phyloP scores from a whole-genome alignment of 2,797 vertebrate species.

The Hirundo rustica region DNA sequence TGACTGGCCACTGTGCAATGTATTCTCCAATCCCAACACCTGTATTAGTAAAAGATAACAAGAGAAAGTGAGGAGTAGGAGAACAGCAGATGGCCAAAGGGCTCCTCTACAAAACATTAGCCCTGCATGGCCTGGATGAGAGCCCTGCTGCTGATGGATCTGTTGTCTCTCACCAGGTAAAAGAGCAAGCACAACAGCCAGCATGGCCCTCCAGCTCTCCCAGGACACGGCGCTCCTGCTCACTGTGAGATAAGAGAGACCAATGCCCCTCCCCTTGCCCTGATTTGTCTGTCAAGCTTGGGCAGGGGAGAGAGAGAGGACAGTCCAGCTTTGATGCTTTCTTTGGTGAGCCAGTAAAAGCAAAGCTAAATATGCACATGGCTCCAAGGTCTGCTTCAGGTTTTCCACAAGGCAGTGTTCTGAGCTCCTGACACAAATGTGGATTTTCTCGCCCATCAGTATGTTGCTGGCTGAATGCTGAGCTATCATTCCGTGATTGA shows the following conservation, averaged over 20 bases:
- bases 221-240: not conserved
- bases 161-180: not conserved
- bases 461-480: not conserved
- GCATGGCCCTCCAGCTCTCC: not conserved
- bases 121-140: not conserved
- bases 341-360: not conserved
- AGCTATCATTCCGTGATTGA: not conserved
- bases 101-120: not conserved
- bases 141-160: not conserved
- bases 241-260: not conserved
- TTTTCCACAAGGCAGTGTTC: not conserved
- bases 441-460: not conserved
- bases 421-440: not conserved
- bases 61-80: not conserved
- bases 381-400: not conserved
- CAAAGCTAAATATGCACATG: not conserved
- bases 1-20: not conserved
- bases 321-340: not conserved
- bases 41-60: not conserved
- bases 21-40: not conserved
- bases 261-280: not conserved
- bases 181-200: conserved; percentile 9
- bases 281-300: not conserved
- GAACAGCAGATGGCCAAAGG: not conserved
- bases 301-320: not conserved